Percentiles rank a stretch among this genome's conserved stretches.
Conservation (phyloP, 2,113 vertebrate genomes). For the Talpa occidentalis region DNA sequence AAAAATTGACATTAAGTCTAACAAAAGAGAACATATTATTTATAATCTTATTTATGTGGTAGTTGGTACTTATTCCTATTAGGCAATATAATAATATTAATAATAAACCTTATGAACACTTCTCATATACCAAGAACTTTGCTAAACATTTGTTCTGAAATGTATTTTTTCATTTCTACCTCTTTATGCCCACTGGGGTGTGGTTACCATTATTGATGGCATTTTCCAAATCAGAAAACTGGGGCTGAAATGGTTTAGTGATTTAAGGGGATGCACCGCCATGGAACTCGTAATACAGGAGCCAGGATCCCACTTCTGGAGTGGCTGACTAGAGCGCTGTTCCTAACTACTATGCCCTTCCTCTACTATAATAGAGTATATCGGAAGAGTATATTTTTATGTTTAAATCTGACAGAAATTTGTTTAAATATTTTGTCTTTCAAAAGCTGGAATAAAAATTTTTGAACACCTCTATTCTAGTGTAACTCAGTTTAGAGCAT, state of each 20-base stretch:
- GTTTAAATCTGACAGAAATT: neutral
- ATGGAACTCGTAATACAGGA: neutral
- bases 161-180: neutral
- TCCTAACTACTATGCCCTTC: neutral
- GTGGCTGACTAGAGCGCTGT: neutral
- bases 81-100: neutral
- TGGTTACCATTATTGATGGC: neutral
- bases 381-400: neutral
- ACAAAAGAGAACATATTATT: neutral
- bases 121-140: neutral
- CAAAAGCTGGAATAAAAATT: conserved; percentile 30
- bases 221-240: neutral
- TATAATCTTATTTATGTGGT: neutral
- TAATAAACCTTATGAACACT: neutral
- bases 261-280: neutral
- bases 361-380: neutral
- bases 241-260: neutral
- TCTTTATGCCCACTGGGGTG: neutral
- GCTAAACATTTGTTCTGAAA: neutral
- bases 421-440: conserved; percentile 36
- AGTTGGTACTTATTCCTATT: neutral
- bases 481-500: neutral
- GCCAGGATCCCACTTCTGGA: neutral
- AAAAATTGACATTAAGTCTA: neutral
- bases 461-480: neutral